Percentiles rank a stretch among this genome's conserved stretches.
phyloP scores from a whole-genome alignment of 2,113 vertebrate species.

The Madoqua kirkii region DNA sequence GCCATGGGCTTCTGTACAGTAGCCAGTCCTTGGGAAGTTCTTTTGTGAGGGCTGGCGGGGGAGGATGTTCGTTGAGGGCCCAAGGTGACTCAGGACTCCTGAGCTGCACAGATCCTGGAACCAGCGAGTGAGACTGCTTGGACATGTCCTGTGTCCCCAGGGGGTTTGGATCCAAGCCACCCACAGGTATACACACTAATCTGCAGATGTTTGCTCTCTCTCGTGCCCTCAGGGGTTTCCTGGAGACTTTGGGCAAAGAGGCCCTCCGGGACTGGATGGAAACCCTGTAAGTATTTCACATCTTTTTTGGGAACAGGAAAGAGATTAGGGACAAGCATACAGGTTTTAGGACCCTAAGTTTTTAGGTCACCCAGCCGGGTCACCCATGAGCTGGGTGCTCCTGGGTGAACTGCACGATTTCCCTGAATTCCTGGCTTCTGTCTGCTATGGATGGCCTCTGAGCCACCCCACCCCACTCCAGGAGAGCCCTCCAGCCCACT shows the following conservation, averaged over 20 bases:
- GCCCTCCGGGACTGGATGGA: conserved; percentile 95
- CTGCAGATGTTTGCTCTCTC: conserved; percentile 20
- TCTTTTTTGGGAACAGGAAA: neutral
- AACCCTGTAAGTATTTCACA: conserved; percentile 91
- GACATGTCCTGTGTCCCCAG: neutral
- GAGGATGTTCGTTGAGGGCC: neutral
- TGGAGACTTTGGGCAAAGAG: conserved; percentile 95
- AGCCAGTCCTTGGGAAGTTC: neutral
- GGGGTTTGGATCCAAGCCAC: neutral
- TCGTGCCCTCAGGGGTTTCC: conserved; percentile 90
- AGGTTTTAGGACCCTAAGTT: neutral
- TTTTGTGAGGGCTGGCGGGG: neutral
- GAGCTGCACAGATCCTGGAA: neutral
- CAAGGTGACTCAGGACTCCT: neutral
- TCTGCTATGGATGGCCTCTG: neutral
- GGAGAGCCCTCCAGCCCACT: neutral
- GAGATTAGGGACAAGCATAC: neutral
- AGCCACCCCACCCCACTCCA: neutral
- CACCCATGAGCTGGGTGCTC: neutral
- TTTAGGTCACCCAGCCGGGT: neutral
- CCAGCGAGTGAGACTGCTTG: neutral
- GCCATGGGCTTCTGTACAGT: neutral
- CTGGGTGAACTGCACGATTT: neutral
- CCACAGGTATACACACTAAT: neutral
- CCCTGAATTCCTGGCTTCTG: neutral